A percentile compares a stretch with the other conserved stretches of the same genome.
Evolutionary conservation across 1,140 invertebrate species (phyloP).

Genomic region (Papilio polytes): DNA sequence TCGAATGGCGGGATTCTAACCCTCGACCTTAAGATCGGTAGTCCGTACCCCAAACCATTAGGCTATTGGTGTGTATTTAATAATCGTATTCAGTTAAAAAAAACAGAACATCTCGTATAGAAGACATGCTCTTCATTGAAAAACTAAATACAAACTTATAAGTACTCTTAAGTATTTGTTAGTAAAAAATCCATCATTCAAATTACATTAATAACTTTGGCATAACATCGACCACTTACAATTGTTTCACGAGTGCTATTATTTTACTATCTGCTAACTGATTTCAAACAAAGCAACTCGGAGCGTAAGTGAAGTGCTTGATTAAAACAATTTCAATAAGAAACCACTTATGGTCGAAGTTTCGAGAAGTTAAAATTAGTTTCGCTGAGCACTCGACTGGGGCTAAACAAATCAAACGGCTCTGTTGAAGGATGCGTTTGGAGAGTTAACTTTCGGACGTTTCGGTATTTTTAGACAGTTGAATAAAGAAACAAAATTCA

Average conservation of each 20-base stretch:
- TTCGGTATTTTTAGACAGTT: conserved; percentile 43
- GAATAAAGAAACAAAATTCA: not conserved
- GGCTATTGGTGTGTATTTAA: too few species aligned
- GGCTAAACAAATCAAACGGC: conserved; percentile 52
- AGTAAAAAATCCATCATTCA: not conserved
- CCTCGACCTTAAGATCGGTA: too few species aligned
- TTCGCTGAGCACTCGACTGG: conserved; percentile 11
- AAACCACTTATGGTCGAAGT: conserved; percentile 38
- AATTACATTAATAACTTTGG: conserved; percentile 9
- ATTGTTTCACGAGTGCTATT: not conserved
- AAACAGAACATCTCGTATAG: too few species aligned
- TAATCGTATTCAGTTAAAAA: too few species aligned
- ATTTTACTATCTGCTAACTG: conserved; percentile 13
- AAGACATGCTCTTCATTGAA: too few species aligned
- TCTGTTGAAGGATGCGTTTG: conserved; percentile 51
- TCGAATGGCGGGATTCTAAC: too few species aligned
- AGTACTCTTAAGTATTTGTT: not conserved
- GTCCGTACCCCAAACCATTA: too few species aligned
- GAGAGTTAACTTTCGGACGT: conserved; percentile 51
- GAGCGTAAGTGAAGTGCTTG: conserved; percentile 2
- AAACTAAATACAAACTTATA: too few species aligned
- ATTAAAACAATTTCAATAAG: conserved; percentile 34
- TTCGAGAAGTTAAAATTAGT: conserved; percentile 28
- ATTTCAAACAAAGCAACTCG: not conserved
- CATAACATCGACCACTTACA: not conserved